phyloP scores from a whole-genome alignment of 2,888 invertebrate genomes.

The Erebia ligea region DNA sequence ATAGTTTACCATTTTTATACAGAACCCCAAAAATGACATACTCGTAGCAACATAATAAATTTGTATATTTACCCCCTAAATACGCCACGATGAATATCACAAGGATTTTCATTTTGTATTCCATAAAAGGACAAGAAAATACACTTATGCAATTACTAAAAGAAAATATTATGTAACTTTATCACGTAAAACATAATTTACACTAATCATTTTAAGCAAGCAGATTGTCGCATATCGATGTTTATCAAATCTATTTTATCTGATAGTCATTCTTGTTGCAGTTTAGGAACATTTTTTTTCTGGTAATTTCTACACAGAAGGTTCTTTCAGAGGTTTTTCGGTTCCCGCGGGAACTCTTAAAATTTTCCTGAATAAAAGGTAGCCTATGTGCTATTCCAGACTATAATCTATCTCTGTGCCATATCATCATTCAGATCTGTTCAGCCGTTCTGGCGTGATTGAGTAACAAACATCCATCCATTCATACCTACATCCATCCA shows the following conservation, averaged over 20 bases:
- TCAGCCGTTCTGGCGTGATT: too few species aligned
- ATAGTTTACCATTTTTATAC: too few species aligned
- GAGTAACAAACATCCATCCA: too few species aligned
- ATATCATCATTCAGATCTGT: too few species aligned
- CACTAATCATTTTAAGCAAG: not conserved
- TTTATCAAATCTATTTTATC: not conserved
- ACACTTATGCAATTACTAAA: not conserved
- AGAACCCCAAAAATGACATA: too few species aligned
- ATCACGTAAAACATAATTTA: not conserved
- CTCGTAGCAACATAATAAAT: not conserved
- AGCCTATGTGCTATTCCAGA: too few species aligned
- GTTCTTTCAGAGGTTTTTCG: too few species aligned
- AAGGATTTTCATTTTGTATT: not conserved
- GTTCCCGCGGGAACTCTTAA: too few species aligned
- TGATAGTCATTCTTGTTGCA: not conserved
- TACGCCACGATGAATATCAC: not conserved
- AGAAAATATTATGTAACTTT: not conserved
- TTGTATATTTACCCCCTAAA: not conserved
- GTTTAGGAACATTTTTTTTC: not conserved
- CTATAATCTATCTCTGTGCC: too few species aligned
- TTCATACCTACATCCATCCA: too few species aligned
- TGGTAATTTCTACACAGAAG: not conserved
- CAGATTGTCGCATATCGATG: not conserved
- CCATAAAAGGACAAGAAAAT: not conserved
- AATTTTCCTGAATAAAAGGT: too few species aligned